These are phyloP conservation scores for Diplazon laetatorius DNA, from an alignment of 2,888 invertebrate genomes.

Conservation along the genomic window DNA sequence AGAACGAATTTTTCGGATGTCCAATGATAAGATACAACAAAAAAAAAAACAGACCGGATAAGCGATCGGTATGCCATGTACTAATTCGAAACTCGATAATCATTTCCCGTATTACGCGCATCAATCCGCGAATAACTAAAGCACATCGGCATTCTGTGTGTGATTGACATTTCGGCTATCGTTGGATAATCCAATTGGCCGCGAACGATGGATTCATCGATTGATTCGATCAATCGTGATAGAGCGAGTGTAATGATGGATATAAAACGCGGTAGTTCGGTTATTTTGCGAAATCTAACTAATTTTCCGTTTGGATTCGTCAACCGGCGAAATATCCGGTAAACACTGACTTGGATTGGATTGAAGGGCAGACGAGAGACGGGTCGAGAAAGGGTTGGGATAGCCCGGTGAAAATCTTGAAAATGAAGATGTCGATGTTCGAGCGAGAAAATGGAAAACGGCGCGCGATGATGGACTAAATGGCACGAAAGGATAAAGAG, in stretches of 20 bases:
- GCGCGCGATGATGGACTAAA: slow-evolving; percentile 23
- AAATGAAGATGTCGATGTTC: slow-evolving; percentile 28
- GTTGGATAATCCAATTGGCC: slow-evolving; percentile 27
- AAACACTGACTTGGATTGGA: slow-evolving; percentile 40
- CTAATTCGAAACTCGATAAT: neutral
- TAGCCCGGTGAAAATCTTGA: slow-evolving; percentile 31
- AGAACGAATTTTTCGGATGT: neutral
- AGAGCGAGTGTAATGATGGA: slow-evolving; percentile 53
- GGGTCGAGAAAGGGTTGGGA: slow-evolving; percentile 10
- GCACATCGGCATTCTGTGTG: slow-evolving; percentile 7
- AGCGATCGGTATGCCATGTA: neutral
- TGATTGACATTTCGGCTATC: neutral
- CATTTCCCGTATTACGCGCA: slow-evolving; percentile 1
- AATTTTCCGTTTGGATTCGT: slow-evolving; percentile 8
- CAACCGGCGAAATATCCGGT: slow-evolving; percentile 17
- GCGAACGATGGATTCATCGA: slow-evolving; percentile 41
- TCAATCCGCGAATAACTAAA: slow-evolving; percentile 28
- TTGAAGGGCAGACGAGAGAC: slow-evolving; percentile 8
- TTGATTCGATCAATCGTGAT: slow-evolving; percentile 39
- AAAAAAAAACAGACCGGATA: neutral
- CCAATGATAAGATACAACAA: neutral
- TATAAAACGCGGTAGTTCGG: slow-evolving; percentile 30
- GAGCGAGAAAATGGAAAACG: slow-evolving; percentile 34
- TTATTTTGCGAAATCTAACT: slow-evolving; percentile 25
- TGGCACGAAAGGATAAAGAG: slow-evolving; percentile 32